phyloP scores from a whole-genome alignment of 2,888 invertebrate species.

The Venustoraphidia nigricollis region DNA sequence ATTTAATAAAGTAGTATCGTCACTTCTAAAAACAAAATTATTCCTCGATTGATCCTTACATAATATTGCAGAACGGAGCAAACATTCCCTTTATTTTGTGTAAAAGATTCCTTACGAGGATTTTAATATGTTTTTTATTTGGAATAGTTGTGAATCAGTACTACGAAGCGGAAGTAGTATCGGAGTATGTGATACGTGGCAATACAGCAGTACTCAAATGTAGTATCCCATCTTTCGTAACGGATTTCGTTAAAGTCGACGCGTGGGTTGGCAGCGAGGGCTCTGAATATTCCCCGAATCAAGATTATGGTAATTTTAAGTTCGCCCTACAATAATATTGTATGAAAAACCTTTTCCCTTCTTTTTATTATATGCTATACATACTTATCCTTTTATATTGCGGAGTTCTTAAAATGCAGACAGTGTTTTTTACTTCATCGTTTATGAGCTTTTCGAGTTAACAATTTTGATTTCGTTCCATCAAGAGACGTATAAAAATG shows the following conservation, averaged over 20 bases:
- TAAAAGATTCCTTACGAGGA: background rate
- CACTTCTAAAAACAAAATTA: too few relatives aligned
- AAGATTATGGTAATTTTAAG: conserved; percentile 51
- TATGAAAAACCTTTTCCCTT: conserved; percentile 13
- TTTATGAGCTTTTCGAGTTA: too few relatives aligned
- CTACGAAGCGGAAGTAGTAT: conserved; percentile 72
- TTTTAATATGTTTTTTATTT: conserved; percentile 8
- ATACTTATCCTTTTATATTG: too few relatives aligned
- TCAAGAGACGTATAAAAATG: too few relatives aligned
- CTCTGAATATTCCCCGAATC: conserved; percentile 51
- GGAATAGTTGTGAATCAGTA: conserved; percentile 70
- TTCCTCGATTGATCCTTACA: conserved; percentile 12
- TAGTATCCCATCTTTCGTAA: conserved; percentile 79
- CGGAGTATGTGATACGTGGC: conserved; percentile 78
- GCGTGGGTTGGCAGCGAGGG: conserved; percentile 57
- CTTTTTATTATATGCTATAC: conserved; percentile 11
- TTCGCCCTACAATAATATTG: background rate
- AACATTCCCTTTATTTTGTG: background rate
- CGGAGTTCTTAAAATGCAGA: too few relatives aligned
- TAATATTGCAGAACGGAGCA: conserved; percentile 2
- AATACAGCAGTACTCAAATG: conserved; percentile 79
- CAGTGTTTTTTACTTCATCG: too few relatives aligned
- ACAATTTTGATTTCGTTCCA: too few relatives aligned
- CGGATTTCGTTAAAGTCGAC: conserved; percentile 81
- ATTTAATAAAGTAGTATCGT: background rate